A percentile compares a stretch with the other conserved stretches of the same genome.
Evolutionary conservation across 1,140 invertebrate species (phyloP).

Genomic region (Cydia pomonella): DNA sequence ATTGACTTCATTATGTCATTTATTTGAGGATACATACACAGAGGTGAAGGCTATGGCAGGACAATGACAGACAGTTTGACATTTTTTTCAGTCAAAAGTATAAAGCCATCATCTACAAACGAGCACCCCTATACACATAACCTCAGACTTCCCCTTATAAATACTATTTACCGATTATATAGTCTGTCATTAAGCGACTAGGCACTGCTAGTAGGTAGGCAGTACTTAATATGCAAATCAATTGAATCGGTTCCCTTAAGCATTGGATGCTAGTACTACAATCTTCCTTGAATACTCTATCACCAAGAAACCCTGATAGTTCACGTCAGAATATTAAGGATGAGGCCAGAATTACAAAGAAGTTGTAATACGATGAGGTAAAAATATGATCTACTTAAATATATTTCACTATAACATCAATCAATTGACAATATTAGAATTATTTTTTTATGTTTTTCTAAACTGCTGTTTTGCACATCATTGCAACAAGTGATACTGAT

Average conservation of each 20-base stretch:
- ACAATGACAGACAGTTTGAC: neutral
- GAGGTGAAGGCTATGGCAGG: neutral
- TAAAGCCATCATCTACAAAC: neutral
- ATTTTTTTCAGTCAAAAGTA: neutral
- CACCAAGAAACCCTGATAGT: conserved; percentile 26
- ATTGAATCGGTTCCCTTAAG: conserved; percentile 1
- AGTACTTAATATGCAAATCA: conserved; percentile 8
- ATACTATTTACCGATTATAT: conserved; percentile 24
- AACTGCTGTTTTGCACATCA: neutral
- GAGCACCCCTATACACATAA: neutral
- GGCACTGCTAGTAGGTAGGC: neutral
- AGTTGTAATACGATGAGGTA: neutral
- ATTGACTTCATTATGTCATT: neutral
- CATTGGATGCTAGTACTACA: conserved; percentile 8
- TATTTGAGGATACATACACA: neutral
- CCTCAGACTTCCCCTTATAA: neutral
- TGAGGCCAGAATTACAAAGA: neutral
- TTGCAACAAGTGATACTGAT: neutral
- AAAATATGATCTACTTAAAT: neutral
- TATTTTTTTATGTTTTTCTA: neutral
- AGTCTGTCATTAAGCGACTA: conserved; percentile 20
- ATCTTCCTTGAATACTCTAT: conserved; percentile 1
- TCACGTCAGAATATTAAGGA: conserved; percentile 23
- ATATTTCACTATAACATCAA: neutral
- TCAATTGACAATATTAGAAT: neutral